Evolutionary conservation across 2,888 invertebrate species (phyloP), one percentile per base, ranked within the genome.

Genomic region (Pterobdella sp.): DNA sequence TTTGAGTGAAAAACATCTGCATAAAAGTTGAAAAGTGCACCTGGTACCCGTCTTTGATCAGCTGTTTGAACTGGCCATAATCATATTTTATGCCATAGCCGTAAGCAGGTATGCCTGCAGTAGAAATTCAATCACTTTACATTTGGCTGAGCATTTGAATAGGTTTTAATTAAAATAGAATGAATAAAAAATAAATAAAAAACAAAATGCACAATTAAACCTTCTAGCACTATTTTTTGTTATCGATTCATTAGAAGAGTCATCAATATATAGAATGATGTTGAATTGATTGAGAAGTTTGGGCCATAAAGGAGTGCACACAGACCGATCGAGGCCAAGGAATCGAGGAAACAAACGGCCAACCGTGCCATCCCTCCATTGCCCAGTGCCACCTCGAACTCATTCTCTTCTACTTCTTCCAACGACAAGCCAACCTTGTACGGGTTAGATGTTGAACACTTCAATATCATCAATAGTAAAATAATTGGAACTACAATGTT

Each of bases 41-140:
- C 86, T 97, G 95, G 84, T 95, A 96, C 1, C 97, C 96, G 80
- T 96, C 91, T 78, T 88, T 88, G 79, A 98, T 95, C 84, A 91
- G 91, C 85, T 98, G 98, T 1, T 94, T 90, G 84, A 98, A 99
- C 81, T 99, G 98, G 79, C 98, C 98, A 84, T 97, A 99, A 83
- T 99, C 98, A 85, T 99, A 99, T 79, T 98, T 89, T 77, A 97
- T 90, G 81, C 95, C 98, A 86, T 99, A 98, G 77, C 98, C 98
- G 84, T 96, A 96, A 29, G 97, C 97, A 67, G 98, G 95, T 2
- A 72, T 37, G 10, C 60, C 60, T 56, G 42, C 18, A 18, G 42
- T 42, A 14, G 42, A n/a, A n/a, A n/a, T n/a, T n/a, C n/a, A n/a
- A n/a, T n/a, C n/a, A n/a, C n/a, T n/a, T n/a, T n/a, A n/a, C n/a